Evolutionary conservation across 2,113 vertebrate species (phyloP).

Genomic region (Misgurnus mizolepis): DNA sequence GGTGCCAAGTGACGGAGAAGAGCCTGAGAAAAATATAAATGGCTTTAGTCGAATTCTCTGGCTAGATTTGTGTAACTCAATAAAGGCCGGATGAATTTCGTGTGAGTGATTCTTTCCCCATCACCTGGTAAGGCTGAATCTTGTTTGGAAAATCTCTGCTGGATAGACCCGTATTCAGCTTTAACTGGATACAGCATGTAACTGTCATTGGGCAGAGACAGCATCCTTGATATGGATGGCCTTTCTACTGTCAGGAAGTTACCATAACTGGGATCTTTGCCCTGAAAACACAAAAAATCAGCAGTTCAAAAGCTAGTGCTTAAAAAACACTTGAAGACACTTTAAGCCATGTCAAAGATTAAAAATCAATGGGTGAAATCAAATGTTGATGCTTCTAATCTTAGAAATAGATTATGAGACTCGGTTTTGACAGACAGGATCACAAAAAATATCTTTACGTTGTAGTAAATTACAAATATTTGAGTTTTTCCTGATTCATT

Average conservation of each 20-base stretch:
- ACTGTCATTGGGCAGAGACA: constrained; percentile 92
- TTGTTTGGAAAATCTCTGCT: constrained; percentile 30
- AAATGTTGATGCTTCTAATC: too few species aligned
- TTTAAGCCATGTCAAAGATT: too few species aligned
- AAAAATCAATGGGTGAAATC: too few species aligned
- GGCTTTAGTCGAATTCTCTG: neutral
- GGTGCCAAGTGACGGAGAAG: constrained; percentile 78
- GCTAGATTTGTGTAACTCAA: neutral
- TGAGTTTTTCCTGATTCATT: too few species aligned
- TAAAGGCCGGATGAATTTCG: neutral
- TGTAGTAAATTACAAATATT: neutral
- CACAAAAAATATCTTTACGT: too few species aligned
- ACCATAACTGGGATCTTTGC: constrained; percentile 67
- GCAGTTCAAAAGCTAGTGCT: neutral
- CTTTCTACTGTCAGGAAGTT: constrained; percentile 79
- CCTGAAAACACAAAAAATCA: constrained; percentile 59
- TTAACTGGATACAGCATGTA: constrained; percentile 85
- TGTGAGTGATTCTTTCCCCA: neutral
- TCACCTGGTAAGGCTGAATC: constrained; percentile 43
- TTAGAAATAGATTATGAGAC: too few species aligned
- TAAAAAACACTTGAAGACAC: neutral
- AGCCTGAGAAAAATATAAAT: constrained; percentile 69
- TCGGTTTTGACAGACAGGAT: too few species aligned
- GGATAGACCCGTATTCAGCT: constrained; percentile 72
- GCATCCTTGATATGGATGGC: constrained; percentile 84